These are phyloP conservation scores for Cairina moschata DNA, from an alignment of 2,113 vertebrate species.

Conservation along the genomic window DNA sequence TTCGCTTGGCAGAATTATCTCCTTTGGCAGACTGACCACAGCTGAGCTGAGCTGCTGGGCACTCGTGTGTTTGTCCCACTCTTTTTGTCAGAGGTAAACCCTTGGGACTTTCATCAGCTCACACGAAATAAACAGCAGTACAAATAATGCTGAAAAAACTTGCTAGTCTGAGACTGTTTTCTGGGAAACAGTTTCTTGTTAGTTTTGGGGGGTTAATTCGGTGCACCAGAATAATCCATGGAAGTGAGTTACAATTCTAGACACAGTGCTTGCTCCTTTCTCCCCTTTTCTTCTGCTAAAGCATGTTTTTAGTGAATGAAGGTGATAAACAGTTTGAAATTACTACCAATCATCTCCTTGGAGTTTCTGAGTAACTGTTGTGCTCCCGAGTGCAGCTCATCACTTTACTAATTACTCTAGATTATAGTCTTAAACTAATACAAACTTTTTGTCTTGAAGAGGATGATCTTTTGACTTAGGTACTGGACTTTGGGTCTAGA, in stretches of 20 bases:
- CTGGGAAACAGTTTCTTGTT: constrained; percentile 49
- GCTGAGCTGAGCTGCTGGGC: constrained; percentile 24
- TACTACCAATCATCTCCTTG: background rate
- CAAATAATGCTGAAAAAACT: constrained; percentile 33
- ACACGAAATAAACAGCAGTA: constrained; percentile 25
- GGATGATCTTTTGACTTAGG: background rate
- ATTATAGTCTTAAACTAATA: background rate
- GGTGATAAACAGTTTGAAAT: background rate
- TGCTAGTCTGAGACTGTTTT: background rate
- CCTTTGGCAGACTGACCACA: constrained; percentile 33
- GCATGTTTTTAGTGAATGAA: background rate
- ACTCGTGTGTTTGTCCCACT: constrained; percentile 6
- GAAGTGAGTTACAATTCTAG: background rate
- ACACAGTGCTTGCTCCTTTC: background rate
- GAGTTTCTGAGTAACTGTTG: background rate
- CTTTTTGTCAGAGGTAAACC: constrained; percentile 42
- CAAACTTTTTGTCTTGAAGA: background rate
- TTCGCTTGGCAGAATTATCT: constrained; percentile 46
- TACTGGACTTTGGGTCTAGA: background rate
- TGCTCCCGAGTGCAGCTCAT: background rate
- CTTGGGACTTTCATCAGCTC: constrained; percentile 36
- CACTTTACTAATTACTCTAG: background rate
- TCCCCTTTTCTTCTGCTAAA: background rate
- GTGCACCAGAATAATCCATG: background rate
- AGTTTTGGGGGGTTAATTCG: constrained; percentile 36